Conservation (phyloP, 2,797 vertebrate species). For the Diceros bicornis region DNA sequence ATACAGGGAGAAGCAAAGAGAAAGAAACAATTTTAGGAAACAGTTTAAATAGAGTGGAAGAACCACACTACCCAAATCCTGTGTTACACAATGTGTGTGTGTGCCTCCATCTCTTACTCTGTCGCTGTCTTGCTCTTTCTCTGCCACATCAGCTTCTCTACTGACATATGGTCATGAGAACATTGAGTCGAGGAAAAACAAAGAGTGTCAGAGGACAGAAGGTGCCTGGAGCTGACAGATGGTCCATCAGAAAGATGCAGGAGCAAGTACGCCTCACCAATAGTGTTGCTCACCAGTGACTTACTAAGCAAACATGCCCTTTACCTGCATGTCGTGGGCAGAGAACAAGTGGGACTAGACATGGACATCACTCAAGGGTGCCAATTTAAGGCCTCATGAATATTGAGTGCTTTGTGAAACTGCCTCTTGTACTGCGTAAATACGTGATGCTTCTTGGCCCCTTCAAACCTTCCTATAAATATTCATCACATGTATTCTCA, state of each 20-base stretch:
- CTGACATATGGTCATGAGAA: background rate
- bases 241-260: accelerated
- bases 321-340: background rate
- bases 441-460: too few relatives aligned
- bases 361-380: background rate
- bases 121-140: background rate
- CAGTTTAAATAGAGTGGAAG: background rate
- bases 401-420: background rate
- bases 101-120: background rate
- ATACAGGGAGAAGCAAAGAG: background rate
- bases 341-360: background rate
- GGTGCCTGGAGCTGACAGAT: background rate
- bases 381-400: background rate
- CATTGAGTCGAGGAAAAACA: background rate
- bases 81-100: background rate
- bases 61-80: background rate
- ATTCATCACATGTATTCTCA: background rate
- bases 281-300: background rate
- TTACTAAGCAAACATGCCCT: background rate
- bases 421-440: background rate
- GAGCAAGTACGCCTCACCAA: background rate
- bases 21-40: background rate
- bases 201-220: background rate
- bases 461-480: background rate
- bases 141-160: background rate